Base-by-base conservation (phyloP, 2,888 invertebrate genomes). In the Lithophane semibrunnea region DNA sequence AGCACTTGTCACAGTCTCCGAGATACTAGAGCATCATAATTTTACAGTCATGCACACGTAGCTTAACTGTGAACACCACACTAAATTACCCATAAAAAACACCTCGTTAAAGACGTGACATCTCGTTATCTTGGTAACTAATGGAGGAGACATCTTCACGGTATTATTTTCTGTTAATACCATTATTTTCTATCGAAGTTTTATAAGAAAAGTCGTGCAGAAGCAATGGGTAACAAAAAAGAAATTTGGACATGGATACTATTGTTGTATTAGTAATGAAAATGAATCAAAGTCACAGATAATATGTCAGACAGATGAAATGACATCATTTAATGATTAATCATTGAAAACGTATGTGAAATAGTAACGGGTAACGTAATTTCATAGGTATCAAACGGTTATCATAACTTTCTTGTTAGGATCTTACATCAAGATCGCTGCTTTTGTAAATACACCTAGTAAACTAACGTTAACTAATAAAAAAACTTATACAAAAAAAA, bases 41-140 rank as follows among this genome's bases (percentile, higher is more conserved):
- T 87, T 90, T 80, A 88, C 89, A 90, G 89, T 91, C 89, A 89
- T 87, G 91, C 88, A 89, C 89, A 86, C 86, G 80, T 84, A 84
- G 58, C 54, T 70, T 80, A 74, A 85, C 86, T 80, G 79, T 80
- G 18, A 77, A 73, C 76, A 74, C 52, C 73, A 83, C 21, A 77
- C 74, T 80, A 85, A 88, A 88, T 86, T 87, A 86, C 77, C 83
- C 85, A 77, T 83, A 70, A 81, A 84, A 79, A 75, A 79, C 67
- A 77, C 70, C 74, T 72, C 61, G 73, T 60, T 49, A 47, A 24
- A 37, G 47, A 60, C 52, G 80, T 29, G 82, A 63, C 86, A 89
- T 78, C 91, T 90, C 87, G 70, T 77, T 75, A 70, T 58, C 56
- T 66, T 66, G n/a, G 16, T 58, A 49, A 71, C 56, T 67, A 74